Base-by-base conservation (phyloP, 2,797 vertebrate species). In the Menidia menidia region DNA sequence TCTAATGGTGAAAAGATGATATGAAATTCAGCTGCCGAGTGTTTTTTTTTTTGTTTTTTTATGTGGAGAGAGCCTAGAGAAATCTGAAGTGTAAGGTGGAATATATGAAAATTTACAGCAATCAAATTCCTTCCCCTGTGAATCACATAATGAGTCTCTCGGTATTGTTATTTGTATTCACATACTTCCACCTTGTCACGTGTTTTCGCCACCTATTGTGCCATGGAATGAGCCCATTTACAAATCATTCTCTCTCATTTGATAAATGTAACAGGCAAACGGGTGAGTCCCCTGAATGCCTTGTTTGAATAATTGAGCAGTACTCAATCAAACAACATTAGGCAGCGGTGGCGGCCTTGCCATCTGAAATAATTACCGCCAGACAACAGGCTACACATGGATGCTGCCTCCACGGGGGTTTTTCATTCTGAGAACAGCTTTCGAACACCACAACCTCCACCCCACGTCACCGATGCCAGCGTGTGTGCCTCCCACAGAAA, bases 241-340 rank as follows among this genome's bases (percentile, higher is more conserved):
- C 77, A 82, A 92, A 88, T 88, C 81, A 84, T 84, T 90, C 81
- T 89, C 60, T 86, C 80, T 84, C 78, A 87, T 87, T 86, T 87
- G 84, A 87, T 87, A 90, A 92, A 90, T 90, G 76, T 84, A 88
- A 72, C 71, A 56, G 76, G 68, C 61, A 83, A 84, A 83, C 33
- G 77, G 83, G 71, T 77, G 69, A 84, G 82, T 75, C 78, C 75
- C 64, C 79, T 52, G 82, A 84, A 89, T 64, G 72, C 81, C 85
- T 83, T 82, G 84, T 91, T 91, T 91, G 87, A 92, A 92, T 94
- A 92, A 93, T 92, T 93, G 90, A 92, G 84, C 79, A 81, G 67
- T 84, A 84, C 81, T 88, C 89, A 91, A 90, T 93, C 91, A 92
- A 88, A 88, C 82, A 80, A 75, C 85, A 81, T 88, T 80, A 79